Evolutionary conservation across 2,113 vertebrate genomes (phyloP).

Genomic region (Pedionomus torquatus): DNA sequence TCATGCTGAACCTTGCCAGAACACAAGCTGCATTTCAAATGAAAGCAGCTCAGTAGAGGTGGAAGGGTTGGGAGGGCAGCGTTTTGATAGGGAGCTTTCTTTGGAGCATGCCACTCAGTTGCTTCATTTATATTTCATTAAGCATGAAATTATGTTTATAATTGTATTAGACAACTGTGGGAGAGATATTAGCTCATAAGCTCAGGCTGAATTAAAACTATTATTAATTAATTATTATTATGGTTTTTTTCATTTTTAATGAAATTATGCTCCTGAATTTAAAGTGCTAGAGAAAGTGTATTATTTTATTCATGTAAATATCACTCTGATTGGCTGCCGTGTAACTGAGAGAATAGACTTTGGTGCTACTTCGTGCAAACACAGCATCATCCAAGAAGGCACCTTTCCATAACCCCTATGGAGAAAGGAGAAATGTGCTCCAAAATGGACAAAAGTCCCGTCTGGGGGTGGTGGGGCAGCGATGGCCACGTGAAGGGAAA

Average conservation of each 20-base stretch:
- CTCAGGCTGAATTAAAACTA: conserved; percentile 9
- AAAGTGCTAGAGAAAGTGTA: neutral
- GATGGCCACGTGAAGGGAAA: neutral
- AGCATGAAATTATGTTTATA: conserved; percentile 65
- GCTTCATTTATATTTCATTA: conserved; percentile 65
- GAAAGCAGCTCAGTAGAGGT: neutral
- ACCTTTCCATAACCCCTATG: accelerated
- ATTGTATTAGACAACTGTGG: conserved; percentile 39
- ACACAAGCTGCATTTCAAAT: neutral
- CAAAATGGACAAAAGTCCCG: neutral
- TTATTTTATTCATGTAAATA: neutral
- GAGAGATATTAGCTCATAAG: conserved; percentile 36
- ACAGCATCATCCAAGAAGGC: too few species aligned
- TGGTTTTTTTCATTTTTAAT: conserved; percentile 21
- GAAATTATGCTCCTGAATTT: conserved; percentile 17
- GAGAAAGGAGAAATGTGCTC: neutral
- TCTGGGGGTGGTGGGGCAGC: neutral
- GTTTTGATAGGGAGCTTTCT: neutral
- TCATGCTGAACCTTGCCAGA: neutral
- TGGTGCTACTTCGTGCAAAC: neutral
- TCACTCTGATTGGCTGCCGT: neutral
- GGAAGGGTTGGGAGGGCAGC: neutral
- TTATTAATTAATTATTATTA: conserved; percentile 61
- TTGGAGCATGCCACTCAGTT: conserved; percentile 17
- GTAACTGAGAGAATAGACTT: neutral